Conservation (phyloP, 2,888 invertebrate species). For the Anthrax anthrax region DNA sequence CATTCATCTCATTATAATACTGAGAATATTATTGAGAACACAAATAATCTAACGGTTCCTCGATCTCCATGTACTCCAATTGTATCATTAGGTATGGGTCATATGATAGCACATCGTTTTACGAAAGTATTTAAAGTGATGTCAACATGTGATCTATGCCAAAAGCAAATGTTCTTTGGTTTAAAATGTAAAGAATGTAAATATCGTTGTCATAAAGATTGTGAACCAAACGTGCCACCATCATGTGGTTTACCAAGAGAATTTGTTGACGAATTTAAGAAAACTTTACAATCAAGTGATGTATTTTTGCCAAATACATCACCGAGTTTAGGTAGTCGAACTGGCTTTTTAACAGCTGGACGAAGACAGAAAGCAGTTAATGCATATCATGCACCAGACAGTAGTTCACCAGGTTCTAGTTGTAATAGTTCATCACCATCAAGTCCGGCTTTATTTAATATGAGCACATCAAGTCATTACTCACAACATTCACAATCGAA, state of each 20-base stretch:
- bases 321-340: slow-evolving; percentile 24
- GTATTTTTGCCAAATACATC: slow-evolving; percentile 29
- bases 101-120: slow-evolving; percentile 82
- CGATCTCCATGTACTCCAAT: slow-evolving; percentile 62
- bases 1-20: slow-evolving; percentile 16
- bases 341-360: slow-evolving; percentile 13
- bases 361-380: slow-evolving; percentile 16
- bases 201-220: slow-evolving; percentile 61
- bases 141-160: slow-evolving; percentile 80
- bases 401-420: slow-evolving; percentile 87
- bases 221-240: slow-evolving; percentile 80
- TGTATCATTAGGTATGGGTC: slow-evolving; percentile 66
- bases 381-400: slow-evolving; percentile 48
- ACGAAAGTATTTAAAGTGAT: slow-evolving; percentile 77
- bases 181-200: slow-evolving; percentile 92
- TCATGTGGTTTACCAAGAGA: slow-evolving; percentile 84
- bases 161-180: slow-evolving; percentile 74
- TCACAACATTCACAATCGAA: slow-evolving; percentile 20
- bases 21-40: slow-evolving; percentile 25
- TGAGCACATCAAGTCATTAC: slow-evolving; percentile 35
- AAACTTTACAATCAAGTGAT: slow-evolving; percentile 49
- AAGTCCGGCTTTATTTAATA: slow-evolving; percentile 60
- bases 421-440: slow-evolving; percentile 95
- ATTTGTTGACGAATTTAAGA: slow-evolving; percentile 68
- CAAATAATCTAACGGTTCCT: slow-evolving; percentile 36